Evolutionary conservation across 2,888 invertebrate species (phyloP).

Genomic region (Chymomyza amoena): DNA sequence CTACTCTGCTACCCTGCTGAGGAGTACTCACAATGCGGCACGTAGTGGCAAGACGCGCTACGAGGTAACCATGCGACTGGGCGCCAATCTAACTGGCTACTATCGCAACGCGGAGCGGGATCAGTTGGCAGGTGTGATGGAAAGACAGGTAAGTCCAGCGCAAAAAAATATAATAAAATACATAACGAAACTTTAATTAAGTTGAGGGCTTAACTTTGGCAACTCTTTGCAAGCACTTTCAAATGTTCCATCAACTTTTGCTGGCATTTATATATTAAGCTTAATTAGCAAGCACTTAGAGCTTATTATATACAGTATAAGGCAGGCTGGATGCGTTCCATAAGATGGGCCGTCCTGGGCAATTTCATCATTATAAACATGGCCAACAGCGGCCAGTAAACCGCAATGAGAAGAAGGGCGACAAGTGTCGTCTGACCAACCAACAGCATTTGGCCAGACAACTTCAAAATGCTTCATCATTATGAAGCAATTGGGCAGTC

Average conservation of each 20-base stretch:
- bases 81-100: conserved; percentile 77
- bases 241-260: background rate
- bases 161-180: background rate
- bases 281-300: conserved; percentile 34
- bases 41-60: conserved; percentile 77
- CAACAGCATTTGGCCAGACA: conserved; percentile 26
- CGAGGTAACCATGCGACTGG: conserved; percentile 78
- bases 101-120: conserved; percentile 73
- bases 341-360: conserved; percentile 19
- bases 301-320: conserved; percentile 19
- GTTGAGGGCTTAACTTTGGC: background rate
- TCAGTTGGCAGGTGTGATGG: conserved; percentile 74
- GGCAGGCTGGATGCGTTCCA: conserved; percentile 16
- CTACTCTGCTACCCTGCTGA: conserved; percentile 43
- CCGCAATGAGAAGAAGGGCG: conserved; percentile 19
- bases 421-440: background rate
- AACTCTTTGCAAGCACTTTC: conserved; percentile 21
- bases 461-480: conserved; percentile 39
- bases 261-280: background rate
- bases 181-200: background rate
- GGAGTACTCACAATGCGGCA: conserved; percentile 60
- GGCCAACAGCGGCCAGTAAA: background rate
- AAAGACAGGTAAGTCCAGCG: conserved; percentile 76
- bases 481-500: background rate
- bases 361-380: conserved; percentile 39